These are phyloP conservation scores for Parasteatoda tepidariorum DNA, from an alignment of 1,140 invertebrate genomes.

Conservation along the genomic window DNA sequence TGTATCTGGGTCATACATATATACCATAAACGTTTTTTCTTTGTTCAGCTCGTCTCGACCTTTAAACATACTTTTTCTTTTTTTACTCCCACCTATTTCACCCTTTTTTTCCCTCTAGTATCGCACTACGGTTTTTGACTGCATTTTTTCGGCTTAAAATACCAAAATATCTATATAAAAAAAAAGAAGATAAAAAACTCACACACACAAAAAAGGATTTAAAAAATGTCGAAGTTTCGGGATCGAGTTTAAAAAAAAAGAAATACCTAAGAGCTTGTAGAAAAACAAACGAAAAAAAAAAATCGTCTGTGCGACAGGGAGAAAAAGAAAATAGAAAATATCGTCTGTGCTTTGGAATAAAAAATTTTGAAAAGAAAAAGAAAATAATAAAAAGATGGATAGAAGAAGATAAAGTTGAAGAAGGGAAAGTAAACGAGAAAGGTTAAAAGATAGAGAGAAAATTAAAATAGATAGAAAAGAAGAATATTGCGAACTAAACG, in stretches of 20 bases:
- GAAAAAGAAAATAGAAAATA: not conserved
- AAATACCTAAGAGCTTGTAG: too few species aligned
- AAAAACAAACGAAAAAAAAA: not conserved
- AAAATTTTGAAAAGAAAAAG: too few species aligned
- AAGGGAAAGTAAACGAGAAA: not conserved
- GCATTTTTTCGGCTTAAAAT: conserved; percentile 26
- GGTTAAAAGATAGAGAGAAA: not conserved
- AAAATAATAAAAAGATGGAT: not conserved
- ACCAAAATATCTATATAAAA: conserved; percentile 2
- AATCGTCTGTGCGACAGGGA: not conserved
- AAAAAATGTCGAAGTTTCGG: conserved; percentile 4
- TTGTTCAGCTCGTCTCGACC: not conserved
- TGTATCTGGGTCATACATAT: not conserved
- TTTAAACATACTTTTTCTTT: not conserved
- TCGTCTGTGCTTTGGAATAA: too few species aligned
- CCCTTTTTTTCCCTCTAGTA: not conserved
- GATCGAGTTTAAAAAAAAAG: conserved; percentile 24
- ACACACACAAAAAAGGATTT: conserved; percentile 1
- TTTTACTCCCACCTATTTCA: not conserved
- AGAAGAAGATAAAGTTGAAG: too few species aligned
- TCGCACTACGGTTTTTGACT: not conserved
- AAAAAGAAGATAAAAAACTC: not conserved
- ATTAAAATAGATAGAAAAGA: conserved; percentile 21
- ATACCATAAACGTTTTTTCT: not conserved
- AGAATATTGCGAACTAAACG: conserved; percentile 14